A percentile compares a stretch with the other conserved stretches of the same genome.
Conservation (phyloP, 2,113 vertebrate species). For the Synchiropus splendidus region DNA sequence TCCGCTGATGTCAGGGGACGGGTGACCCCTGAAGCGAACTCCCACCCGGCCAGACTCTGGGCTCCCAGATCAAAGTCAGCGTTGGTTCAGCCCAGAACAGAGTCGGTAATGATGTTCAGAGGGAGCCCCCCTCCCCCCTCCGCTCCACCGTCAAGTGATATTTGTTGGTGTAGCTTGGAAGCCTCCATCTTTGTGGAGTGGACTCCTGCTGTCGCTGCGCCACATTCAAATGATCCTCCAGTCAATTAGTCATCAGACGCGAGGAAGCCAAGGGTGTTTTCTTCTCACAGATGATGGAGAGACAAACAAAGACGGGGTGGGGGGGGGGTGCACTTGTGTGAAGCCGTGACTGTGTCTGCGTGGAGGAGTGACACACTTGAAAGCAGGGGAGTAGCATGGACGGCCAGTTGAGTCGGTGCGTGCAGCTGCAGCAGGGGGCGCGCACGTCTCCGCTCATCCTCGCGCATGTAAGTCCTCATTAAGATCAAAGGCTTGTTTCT, state of each 20-base stretch:
- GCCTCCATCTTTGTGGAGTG: slow-evolving; percentile 39
- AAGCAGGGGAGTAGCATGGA: too few relatives aligned
- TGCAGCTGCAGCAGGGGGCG: too few relatives aligned
- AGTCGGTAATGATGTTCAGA: slow-evolving; percentile 39
- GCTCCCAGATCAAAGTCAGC: slow-evolving; percentile 35
- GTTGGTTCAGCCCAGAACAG: slow-evolving; percentile 46
- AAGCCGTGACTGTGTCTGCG: too few relatives aligned
- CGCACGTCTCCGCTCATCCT: too few relatives aligned
- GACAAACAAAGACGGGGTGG: too few relatives aligned
- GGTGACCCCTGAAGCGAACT: slow-evolving; percentile 1
- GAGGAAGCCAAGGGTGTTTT: slow-evolving; percentile 9
- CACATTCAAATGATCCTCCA: slow-evolving; percentile 47
- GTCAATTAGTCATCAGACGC: slow-evolving; percentile 42
- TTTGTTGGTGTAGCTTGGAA: slow-evolving; percentile 51
- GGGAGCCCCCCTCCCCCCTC: slow-evolving; percentile 7
- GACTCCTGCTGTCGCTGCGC: slow-evolving; percentile 39
- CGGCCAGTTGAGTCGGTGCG: too few relatives aligned
- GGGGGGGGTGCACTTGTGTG: too few relatives aligned
- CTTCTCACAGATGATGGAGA: slow-evolving; percentile 6
- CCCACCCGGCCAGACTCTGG: slow-evolving; percentile 12
- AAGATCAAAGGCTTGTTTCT: slow-evolving; percentile 56
- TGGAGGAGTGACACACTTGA: too few relatives aligned
- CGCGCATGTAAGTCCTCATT: slow-evolving; percentile 35
- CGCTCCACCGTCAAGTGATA: slow-evolving; percentile 40
- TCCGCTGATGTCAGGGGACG: too few relatives aligned